Evolutionary conservation across 2,113 vertebrate genomes (phyloP).

Genomic region (Phycodurus eques): DNA sequence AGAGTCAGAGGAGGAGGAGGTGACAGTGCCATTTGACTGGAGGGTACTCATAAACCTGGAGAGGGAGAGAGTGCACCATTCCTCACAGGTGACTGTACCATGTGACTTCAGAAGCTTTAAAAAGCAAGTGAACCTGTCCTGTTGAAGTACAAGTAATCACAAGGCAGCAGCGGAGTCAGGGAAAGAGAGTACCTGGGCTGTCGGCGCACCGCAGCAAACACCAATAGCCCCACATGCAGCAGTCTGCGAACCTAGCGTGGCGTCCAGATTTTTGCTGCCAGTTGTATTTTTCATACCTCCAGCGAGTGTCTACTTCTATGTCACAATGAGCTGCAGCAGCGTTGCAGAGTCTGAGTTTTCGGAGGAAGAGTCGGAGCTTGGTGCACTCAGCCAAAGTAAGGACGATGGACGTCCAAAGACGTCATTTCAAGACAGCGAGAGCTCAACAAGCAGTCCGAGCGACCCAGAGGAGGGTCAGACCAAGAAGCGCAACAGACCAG

Average conservation of each 20-base stretch:
- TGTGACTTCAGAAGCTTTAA: slow-evolving; percentile 68
- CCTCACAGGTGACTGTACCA: slow-evolving; percentile 68
- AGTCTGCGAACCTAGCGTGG: neutral
- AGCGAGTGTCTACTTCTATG: neutral
- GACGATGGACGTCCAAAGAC: slow-evolving; percentile 49
- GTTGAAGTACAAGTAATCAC: slow-evolving; percentile 64
- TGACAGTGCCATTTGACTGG: slow-evolving; percentile 69
- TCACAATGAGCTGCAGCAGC: slow-evolving; percentile 68
- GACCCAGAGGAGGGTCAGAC: slow-evolving; percentile 56
- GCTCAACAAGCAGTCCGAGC: slow-evolving; percentile 43
- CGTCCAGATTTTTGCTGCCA: neutral
- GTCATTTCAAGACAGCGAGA: slow-evolving; percentile 54
- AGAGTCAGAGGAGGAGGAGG: slow-evolving; percentile 64
- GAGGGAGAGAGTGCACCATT: slow-evolving; percentile 62
- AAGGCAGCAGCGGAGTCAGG: slow-evolving; percentile 47
- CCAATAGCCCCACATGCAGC: slow-evolving; percentile 50
- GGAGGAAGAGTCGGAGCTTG: slow-evolving; percentile 70
- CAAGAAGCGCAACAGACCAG: slow-evolving; percentile 79
- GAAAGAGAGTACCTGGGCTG: slow-evolving; percentile 55
- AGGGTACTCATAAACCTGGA: slow-evolving; percentile 64
- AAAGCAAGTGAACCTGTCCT: slow-evolving; percentile 67
- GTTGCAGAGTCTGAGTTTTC: slow-evolving; percentile 65
- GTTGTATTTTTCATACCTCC: neutral
- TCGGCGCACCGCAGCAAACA: slow-evolving; percentile 41
- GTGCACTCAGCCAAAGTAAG: slow-evolving; percentile 38